These are phyloP conservation scores for Scaptomyza parva DNA, from an alignment of 2,888 invertebrate species.

Conservation along the genomic window DNA sequence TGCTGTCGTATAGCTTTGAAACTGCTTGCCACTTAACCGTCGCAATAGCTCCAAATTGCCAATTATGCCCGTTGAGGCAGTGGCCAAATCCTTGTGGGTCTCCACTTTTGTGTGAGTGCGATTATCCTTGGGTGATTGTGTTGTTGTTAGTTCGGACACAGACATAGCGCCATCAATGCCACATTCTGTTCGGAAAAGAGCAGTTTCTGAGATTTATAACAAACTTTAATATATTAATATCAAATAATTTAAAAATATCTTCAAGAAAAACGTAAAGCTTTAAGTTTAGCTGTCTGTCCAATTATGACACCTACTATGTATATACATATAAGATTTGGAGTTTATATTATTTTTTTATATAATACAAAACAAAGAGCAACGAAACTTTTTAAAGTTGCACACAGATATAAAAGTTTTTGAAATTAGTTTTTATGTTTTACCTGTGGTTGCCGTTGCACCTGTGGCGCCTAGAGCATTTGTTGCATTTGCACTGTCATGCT, in stretches of 20 bases:
- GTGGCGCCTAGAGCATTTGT: conserved; percentile 41
- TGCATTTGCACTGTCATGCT: conserved; percentile 82
- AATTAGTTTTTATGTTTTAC: conserved; percentile 47
- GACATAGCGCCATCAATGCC: conserved; percentile 80
- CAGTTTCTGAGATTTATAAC: too few species aligned
- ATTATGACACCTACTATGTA: background rate
- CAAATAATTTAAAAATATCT: too few species aligned
- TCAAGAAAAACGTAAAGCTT: background rate
- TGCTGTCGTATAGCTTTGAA: conserved; percentile 95
- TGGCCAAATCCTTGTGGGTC: conserved; percentile 80
- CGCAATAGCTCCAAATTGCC: conserved; percentile 90
- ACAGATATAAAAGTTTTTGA: background rate
- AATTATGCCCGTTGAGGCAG: conserved; percentile 82
- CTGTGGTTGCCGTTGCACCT: conserved; percentile 81
- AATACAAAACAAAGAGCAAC: background rate
- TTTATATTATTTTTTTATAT: background rate
- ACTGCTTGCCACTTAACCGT: conserved; percentile 91
- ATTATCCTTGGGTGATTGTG: conserved; percentile 84
- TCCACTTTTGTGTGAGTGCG: conserved; percentile 66
- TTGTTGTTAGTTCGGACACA: conserved; percentile 77
- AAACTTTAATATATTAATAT: too few species aligned
- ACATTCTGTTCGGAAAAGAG: conserved; percentile 62
- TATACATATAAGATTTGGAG: background rate
- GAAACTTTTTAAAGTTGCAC: background rate
- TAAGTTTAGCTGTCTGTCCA: background rate